Conservation (phyloP, 2,113 vertebrate species). For the Channa maculata region DNA sequence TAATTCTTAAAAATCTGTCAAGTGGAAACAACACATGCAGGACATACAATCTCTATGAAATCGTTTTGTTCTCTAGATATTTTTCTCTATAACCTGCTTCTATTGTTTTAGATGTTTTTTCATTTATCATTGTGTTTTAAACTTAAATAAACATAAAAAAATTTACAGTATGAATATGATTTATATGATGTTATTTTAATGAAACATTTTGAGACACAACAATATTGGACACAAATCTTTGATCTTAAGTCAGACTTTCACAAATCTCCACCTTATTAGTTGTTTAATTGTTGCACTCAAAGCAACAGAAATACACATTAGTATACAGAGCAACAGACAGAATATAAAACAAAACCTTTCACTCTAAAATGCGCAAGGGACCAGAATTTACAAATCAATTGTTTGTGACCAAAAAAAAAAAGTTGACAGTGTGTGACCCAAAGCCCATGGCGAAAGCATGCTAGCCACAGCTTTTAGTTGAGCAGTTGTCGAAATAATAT, state of each 20-base stretch:
- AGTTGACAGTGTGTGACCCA: not conserved
- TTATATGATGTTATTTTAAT: no score
- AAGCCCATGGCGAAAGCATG: conserved; percentile 5
- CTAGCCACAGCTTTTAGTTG: conserved; percentile 57
- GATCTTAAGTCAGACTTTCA: no score
- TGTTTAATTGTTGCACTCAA: no score
- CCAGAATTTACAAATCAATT: conserved; percentile 6
- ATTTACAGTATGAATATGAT: no score
- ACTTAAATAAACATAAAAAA: no score
- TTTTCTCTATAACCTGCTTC: no score
- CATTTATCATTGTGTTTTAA: no score
- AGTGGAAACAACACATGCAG: not conserved
- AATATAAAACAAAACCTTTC: not conserved
- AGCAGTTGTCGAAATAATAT: conserved; percentile 45
- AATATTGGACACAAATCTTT: no score
- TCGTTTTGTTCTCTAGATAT: no score
- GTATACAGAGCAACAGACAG: not conserved
- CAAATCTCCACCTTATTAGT: no score
- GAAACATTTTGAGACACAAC: no score
- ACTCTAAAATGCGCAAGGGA: not conserved
- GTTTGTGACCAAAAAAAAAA: conserved; percentile 11
- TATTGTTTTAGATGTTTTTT: no score
- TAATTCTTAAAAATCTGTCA: not conserved
- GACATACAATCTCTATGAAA: not conserved
- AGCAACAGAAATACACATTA: not conserved